Percentiles rank a stretch among this genome's conserved stretches.
These are phyloP conservation scores for Propsilocerus akamusi DNA, from an alignment of 1,140 invertebrate genomes.

Conservation along the genomic window DNA sequence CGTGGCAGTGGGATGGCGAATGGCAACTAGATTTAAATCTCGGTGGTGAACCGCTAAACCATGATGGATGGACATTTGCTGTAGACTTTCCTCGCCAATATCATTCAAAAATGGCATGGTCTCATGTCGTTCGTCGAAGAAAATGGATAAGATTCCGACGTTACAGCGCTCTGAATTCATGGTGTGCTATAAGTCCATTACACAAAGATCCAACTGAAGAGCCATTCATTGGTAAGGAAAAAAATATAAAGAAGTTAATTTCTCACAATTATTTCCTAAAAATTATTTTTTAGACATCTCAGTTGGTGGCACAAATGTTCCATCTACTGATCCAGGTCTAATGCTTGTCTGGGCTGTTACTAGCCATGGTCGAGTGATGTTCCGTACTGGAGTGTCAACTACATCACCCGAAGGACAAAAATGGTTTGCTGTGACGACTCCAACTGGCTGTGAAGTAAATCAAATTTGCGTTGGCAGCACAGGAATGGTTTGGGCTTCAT, in stretches of 20 bases:
- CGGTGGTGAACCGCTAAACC: conserved; percentile 67
- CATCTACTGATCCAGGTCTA: conserved; percentile 48
- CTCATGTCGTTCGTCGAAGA: conserved; percentile 71
- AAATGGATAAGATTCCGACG: conserved; percentile 76
- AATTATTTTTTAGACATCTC: conserved; percentile 45
- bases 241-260: background rate
- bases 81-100: conserved; percentile 81
- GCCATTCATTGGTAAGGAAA: conserved; percentile 27
- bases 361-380: conserved; percentile 71
- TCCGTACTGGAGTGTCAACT: conserved; percentile 54
- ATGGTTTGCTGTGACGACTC: conserved; percentile 59
- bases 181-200: conserved; percentile 75
- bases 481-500: conserved; percentile 67
- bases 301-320: conserved; percentile 64
- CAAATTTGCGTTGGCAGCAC: conserved; percentile 67
- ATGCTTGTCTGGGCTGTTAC: conserved; percentile 82
- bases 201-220: conserved; percentile 73
- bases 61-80: conserved; percentile 89
- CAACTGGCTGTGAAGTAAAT: conserved; percentile 55
- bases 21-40: conserved; percentile 79
- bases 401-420: conserved; percentile 65
- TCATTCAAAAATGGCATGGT: conserved; percentile 67
- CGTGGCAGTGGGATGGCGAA: conserved; percentile 86
- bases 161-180: conserved; percentile 76
- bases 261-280: conserved; percentile 53